phyloP scores from a whole-genome alignment of 2,888 invertebrate genomes.

The Tuberolachnus salignus region DNA sequence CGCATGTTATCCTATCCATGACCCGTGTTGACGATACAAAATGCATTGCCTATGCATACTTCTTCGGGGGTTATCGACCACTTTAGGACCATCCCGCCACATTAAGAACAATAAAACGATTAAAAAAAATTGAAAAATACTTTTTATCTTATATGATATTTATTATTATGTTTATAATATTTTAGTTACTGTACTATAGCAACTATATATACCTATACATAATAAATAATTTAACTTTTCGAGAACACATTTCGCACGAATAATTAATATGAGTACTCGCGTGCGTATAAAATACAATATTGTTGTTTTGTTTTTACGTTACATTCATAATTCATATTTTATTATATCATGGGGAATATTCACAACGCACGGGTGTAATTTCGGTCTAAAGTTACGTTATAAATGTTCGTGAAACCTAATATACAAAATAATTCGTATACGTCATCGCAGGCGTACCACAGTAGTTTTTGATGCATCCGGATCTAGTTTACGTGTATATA shows the following conservation, averaged over 20 bases:
- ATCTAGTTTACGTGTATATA: too few relatives aligned
- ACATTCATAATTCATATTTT: neutral
- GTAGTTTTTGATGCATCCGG: neutral
- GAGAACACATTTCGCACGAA: too few relatives aligned
- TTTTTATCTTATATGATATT: too few relatives aligned
- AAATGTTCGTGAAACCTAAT: constrained; percentile 21
- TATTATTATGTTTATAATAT: too few relatives aligned
- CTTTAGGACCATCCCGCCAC: too few relatives aligned
- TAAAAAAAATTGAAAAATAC: too few relatives aligned
- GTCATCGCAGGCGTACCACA: neutral
- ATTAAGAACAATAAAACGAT: neutral
- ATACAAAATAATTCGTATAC: neutral
- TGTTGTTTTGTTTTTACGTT: too few relatives aligned
- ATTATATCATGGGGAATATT: neutral
- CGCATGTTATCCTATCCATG: neutral
- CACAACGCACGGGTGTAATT: neutral
- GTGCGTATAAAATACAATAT: too few relatives aligned
- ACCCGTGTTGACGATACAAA: neutral
- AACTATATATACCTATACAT: too few relatives aligned
- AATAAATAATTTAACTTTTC: too few relatives aligned
- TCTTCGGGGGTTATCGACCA: neutral
- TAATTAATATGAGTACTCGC: too few relatives aligned
- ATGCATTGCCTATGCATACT: neutral
- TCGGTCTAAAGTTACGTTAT: neutral
- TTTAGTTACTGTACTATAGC: too few relatives aligned